Evolutionary conservation across 1,140 invertebrate species (phyloP), one percentile per base, ranked within the genome.

Genomic region (Drosophila grimshawi): DNA sequence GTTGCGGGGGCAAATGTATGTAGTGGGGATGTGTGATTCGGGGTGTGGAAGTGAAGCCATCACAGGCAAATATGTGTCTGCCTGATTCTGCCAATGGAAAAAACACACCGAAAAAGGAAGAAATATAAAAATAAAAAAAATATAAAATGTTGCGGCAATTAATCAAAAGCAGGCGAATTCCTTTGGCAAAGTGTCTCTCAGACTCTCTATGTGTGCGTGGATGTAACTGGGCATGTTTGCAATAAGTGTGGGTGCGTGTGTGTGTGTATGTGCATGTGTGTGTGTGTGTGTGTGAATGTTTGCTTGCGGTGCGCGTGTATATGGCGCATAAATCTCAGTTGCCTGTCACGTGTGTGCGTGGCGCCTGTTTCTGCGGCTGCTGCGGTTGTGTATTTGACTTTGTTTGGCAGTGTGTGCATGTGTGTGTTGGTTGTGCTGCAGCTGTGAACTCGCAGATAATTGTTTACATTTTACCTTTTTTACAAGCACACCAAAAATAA

Each of bases 401-500:
- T 77, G 48, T 39, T 39, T 71, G 52, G 5, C 33, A 43, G 45
- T 49, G 56, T 68, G 46, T 57, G 49, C 43, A 29, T 43, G 46
- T 59, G 43, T 56, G 35, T 59, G 60, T 32, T 62, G 66, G 66
- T 76, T 57, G 37, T n/a, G 48, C 11, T 65, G 75, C 75, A 80
- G 70, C 78, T 80, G 78, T 57, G 74, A 76, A 78, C 80, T 76
- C 85, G 80, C 81, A 89, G 85, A 88, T 88, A 88, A 88, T 88
- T 88, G 85, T 89, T 89, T 88, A 88, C 85, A 88, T 88, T 88
- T 88, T 89, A 89, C 85, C 80, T 88, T 83, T 73, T 80, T 69
- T 76, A 35, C 46, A 46, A 19, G 32, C 5, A 48, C 43, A 60
- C 2, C 19, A 55, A 43, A 51, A 59, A 60, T 43, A 45, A 53